Evolutionary conservation across 2,888 invertebrate species (phyloP), one percentile per base, ranked within the genome.

Genomic region (Philereme transversata): DNA sequence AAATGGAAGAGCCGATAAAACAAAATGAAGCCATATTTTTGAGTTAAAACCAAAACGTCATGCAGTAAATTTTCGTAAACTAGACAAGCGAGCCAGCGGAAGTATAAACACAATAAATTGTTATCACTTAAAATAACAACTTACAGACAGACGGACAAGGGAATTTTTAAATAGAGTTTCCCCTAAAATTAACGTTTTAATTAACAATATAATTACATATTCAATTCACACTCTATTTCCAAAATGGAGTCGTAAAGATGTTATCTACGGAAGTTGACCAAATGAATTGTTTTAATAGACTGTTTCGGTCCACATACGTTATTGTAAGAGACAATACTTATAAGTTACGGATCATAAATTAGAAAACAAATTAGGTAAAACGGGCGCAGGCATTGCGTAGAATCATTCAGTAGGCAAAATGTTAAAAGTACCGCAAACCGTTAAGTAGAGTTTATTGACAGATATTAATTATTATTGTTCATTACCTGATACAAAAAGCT

Each of bases 331-430:
- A 22, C 58, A 59, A 62, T 62, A 63, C 62, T 63, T 65, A 60
- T 61, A 63, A 45, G 61, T 68, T 61, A 74, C 68, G 75, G 68
- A 50, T 70, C 78, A 78, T 76, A 75, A 75, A 76, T 65, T 69
- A 63, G 50, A 64, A 57, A 69, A 72, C 68, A 71, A 71, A 57
- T 56, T 51, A 57, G 64, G 62, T 62, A 53, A 60, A 61, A 53
- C 54, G 50, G 45, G 53, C 56, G 57, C 61, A 57, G 55, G 22
- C 22, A 22, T 22, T 22, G 22, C 22, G 22, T 22, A 22, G 3
- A 22, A 22, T 22, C 22, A 22, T 22, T 22, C 22, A 22, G 22
- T 22, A 22, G 22, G 1, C 3, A 22, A 22, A 22, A 22, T 3
- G 1, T 22, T 22, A 22, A 22, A 22, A 22, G 22, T 22, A 22